A percentile compares a stretch with the other conserved stretches of the same genome.
These are phyloP conservation scores for Actinia equina DNA, from an alignment of 64 coral and sea anemone genomes.

Conservation along the genomic window DNA sequence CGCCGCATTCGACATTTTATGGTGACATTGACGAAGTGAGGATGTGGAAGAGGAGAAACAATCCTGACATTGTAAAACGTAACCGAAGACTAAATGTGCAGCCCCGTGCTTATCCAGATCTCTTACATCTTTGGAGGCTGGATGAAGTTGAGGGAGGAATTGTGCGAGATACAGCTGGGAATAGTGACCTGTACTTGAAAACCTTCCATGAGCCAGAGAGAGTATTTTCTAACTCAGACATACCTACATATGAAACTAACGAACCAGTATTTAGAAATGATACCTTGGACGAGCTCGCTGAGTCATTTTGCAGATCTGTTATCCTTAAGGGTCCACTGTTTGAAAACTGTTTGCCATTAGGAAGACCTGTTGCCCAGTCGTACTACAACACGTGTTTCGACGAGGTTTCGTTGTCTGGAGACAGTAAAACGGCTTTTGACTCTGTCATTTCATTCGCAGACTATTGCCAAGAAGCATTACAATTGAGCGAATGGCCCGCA, in stretches of 20 bases:
- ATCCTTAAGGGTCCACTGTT: constrained; percentile 64
- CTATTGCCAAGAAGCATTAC: constrained; percentile 64
- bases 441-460: constrained; percentile 83
- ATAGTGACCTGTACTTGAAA: constrained; percentile 56
- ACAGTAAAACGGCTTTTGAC: constrained; percentile 55
- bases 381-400: constrained; percentile 83
- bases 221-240: constrained; percentile 74
- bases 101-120: constrained; percentile 45
- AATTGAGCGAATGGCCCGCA: constrained; percentile 75
- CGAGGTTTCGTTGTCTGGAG: constrained; percentile 50
- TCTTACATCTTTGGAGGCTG: constrained; percentile 94
- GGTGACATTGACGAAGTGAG: constrained; percentile 89
- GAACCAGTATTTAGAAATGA: not conserved
- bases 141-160: constrained; percentile 71
- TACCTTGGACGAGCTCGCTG: not conserved
- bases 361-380: constrained; percentile 56
- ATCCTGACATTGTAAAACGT: constrained; percentile 67
- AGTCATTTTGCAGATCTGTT: constrained; percentile 45
- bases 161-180: constrained; percentile 55
- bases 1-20: constrained; percentile 61
- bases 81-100: constrained; percentile 76
- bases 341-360: constrained; percentile 50
- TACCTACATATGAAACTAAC: constrained; percentile 32
- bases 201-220: constrained; percentile 80
- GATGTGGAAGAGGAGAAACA: constrained; percentile 78